These are phyloP conservation scores for Struthio camelus DNA, from an alignment of 2,113 vertebrate species.

Conservation along the genomic window DNA sequence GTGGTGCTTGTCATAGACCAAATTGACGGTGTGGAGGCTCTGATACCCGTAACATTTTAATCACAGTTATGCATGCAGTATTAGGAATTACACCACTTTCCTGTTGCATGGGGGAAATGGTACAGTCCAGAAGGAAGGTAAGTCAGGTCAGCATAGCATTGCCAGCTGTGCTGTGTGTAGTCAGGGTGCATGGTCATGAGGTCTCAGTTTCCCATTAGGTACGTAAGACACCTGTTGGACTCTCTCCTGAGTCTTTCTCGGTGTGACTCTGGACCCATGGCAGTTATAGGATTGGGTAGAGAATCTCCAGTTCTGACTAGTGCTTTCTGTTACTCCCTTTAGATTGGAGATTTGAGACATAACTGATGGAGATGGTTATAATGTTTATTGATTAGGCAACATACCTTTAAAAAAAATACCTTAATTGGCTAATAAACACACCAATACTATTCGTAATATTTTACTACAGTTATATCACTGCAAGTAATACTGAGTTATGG, in stretches of 20 bases:
- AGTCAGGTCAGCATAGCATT: not conserved
- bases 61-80: too few species aligned
- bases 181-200: not conserved
- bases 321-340: not conserved
- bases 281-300: not conserved
- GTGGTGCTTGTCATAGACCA: not conserved
- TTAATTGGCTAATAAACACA: too few species aligned
- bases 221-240: too few species aligned
- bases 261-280: not conserved
- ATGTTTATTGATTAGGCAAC: not conserved
- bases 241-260: not conserved
- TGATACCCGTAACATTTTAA: not conserved
- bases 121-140: not conserved
- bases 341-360: not conserved
- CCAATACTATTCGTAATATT: too few species aligned
- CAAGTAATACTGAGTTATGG: too few species aligned
- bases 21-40: not conserved
- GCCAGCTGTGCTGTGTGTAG: not conserved
- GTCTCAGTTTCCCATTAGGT: not conserved
- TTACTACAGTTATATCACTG: too few species aligned
- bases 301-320: not conserved
- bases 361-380: not conserved
- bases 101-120: rapidly evolving
- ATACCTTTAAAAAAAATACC: not conserved
- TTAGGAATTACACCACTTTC: not conserved